Conservation (phyloP, 2,113 vertebrate genomes). For the Halichoeres trimaculatus region DNA sequence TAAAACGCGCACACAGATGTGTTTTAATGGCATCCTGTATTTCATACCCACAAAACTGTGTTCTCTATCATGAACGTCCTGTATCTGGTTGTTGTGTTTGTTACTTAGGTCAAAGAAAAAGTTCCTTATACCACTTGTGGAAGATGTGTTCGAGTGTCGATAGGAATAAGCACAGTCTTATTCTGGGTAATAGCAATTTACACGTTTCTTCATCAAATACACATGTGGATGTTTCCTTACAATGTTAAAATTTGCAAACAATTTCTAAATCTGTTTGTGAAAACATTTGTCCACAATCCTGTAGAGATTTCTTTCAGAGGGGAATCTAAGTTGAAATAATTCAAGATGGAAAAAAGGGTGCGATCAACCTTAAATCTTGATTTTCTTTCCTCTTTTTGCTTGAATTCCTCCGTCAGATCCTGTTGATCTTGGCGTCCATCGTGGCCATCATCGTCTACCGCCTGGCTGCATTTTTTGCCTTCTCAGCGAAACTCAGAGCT, state of each 20-base stretch:
- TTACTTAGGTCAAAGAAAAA: slow-evolving; percentile 87
- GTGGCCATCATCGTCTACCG: slow-evolving; percentile 94
- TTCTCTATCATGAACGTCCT: not conserved
- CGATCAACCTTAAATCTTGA: too few species aligned
- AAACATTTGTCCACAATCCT: too few species aligned
- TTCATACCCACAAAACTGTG: not conserved
- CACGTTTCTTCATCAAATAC: not conserved
- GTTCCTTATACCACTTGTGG: slow-evolving; percentile 90
- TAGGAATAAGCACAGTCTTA: slow-evolving; percentile 91
- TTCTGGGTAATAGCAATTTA: slow-evolving; percentile 89
- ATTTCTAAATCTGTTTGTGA: not conserved
- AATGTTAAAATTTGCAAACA: not conserved
- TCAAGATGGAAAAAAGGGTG: too few species aligned
- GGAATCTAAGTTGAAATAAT: too few species aligned
- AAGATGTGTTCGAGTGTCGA: slow-evolving; percentile 88
- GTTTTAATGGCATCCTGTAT: not conserved
- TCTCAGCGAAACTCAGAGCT: slow-evolving; percentile 82
- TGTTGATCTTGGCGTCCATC: slow-evolving; percentile 91
- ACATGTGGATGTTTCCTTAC: not conserved
- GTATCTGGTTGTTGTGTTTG: slow-evolving; percentile 1
- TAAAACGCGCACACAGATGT: slow-evolving; percentile 29
- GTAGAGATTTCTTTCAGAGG: too few species aligned
- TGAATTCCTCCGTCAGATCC: slow-evolving; percentile 78
- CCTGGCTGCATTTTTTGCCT: slow-evolving; percentile 90
- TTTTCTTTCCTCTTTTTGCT: not conserved